Evolutionary conservation across 2,797 vertebrate species (phyloP).

Genomic region (Sebastes diploproa): DNA sequence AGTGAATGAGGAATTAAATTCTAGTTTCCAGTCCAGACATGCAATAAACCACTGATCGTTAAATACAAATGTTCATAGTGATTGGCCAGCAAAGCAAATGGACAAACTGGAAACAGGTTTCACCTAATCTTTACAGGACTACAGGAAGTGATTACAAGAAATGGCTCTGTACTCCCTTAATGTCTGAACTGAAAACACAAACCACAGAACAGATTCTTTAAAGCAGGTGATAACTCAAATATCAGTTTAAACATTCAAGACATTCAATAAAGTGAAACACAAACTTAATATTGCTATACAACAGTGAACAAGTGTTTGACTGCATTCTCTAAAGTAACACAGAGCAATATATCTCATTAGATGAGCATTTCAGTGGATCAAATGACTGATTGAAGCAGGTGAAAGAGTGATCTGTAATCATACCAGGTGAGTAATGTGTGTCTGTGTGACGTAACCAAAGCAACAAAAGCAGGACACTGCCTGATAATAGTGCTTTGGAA

Average conservation of each 20-base stretch:
- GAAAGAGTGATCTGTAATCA: background rate
- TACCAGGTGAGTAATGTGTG: background rate
- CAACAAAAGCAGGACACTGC: no score
- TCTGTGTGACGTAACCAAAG: background rate
- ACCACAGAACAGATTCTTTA: background rate
- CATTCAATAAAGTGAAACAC: background rate
- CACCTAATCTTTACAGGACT: background rate
- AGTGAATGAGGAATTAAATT: slow-evolving; percentile 1
- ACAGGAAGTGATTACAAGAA: background rate
- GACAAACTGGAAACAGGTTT: background rate
- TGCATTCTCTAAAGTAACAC: background rate
- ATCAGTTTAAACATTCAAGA: background rate
- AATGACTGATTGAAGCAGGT: background rate
- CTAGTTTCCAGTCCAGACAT: background rate
- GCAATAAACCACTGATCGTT: background rate
- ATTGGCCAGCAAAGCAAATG: background rate
- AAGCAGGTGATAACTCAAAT: background rate
- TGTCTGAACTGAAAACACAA: background rate
- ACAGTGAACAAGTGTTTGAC: background rate
- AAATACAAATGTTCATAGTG: background rate
- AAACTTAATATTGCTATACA: background rate
- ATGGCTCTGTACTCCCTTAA: background rate
- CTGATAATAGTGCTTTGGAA: background rate
- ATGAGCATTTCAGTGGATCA: background rate
- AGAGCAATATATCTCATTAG: background rate